Conservation (phyloP, 2,113 vertebrate genomes). For the Callopanchax toddi region DNA sequence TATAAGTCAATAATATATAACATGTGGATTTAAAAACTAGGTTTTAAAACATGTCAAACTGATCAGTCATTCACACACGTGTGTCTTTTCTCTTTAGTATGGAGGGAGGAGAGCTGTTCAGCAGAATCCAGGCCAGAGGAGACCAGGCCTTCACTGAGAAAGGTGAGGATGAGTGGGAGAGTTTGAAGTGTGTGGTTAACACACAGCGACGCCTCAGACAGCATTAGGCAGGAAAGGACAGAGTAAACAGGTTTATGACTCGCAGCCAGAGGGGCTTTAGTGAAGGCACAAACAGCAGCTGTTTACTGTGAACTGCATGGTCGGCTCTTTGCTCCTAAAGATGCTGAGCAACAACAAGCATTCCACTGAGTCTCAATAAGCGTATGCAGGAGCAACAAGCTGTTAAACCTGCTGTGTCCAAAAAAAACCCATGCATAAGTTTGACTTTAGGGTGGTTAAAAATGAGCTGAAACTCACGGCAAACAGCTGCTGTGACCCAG, state of each 20-base stretch:
- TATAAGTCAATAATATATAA: too few relatives aligned
- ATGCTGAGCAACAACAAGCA: neutral
- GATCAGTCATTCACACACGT: too few relatives aligned
- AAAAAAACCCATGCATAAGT: neutral
- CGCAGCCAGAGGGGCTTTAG: neutral
- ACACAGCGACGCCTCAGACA: neutral
- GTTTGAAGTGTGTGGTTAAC: neutral
- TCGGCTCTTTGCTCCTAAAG: too few relatives aligned
- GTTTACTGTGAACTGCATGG: neutral
- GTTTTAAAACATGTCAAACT: too few relatives aligned
- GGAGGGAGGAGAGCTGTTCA: conserved; percentile 98
- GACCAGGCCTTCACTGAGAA: conserved; percentile 98
- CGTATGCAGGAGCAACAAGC: too few relatives aligned
- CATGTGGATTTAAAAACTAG: too few relatives aligned
- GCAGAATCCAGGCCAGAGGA: conserved; percentile 94
- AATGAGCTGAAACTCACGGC: neutral
- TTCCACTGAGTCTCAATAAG: neutral
- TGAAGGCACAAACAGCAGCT: neutral
- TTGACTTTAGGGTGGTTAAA: neutral
- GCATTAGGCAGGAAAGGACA: neutral
- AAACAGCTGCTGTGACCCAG: neutral
- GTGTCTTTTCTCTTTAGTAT: conserved; percentile 78
- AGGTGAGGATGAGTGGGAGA: conserved; percentile 80
- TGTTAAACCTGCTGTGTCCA: neutral
- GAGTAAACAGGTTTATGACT: neutral